These are phyloP conservation scores for Virgularia gustaviana DNA, from an alignment of 92 coral and sea anemone genomes.

Conservation along the genomic window DNA sequence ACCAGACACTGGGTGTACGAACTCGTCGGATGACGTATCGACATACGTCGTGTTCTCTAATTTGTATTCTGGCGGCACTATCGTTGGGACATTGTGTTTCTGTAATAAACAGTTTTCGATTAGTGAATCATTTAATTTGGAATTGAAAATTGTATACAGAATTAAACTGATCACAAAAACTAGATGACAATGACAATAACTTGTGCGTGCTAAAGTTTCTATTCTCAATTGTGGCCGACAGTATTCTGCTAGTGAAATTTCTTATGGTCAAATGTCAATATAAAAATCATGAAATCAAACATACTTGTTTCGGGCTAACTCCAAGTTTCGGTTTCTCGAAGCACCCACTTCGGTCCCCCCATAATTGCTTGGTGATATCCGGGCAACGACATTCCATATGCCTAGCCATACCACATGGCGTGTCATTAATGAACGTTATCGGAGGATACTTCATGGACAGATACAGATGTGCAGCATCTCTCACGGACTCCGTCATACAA, in stretches of 20 bases:
- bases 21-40: background rate
- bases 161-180: background rate
- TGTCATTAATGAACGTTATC: conserved; percentile 45
- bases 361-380: conserved; percentile 16
- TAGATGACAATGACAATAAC: too few relatives aligned
- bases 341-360: conserved; percentile 58
- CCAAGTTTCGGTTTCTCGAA: conserved; percentile 48
- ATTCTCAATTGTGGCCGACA: too few relatives aligned
- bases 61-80: conserved; percentile 20
- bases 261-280: background rate
- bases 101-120: background rate
- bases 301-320: too few relatives aligned
- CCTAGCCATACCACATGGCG: conserved; percentile 66
- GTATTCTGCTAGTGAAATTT: background rate
- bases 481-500: conserved; percentile 52
- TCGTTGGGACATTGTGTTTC: background rate
- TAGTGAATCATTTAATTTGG: background rate
- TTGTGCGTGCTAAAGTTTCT: too few relatives aligned
- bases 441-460: conserved; percentile 58
- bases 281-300: conserved; percentile 9
- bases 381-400: conserved; percentile 44
- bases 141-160: background rate
- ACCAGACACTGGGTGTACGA: conserved; percentile 45
- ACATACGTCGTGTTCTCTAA: background rate
- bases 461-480: conserved; percentile 61